phyloP scores from a whole-genome alignment of 2,797 vertebrate species.

The Spondyliosoma cantharus region DNA sequence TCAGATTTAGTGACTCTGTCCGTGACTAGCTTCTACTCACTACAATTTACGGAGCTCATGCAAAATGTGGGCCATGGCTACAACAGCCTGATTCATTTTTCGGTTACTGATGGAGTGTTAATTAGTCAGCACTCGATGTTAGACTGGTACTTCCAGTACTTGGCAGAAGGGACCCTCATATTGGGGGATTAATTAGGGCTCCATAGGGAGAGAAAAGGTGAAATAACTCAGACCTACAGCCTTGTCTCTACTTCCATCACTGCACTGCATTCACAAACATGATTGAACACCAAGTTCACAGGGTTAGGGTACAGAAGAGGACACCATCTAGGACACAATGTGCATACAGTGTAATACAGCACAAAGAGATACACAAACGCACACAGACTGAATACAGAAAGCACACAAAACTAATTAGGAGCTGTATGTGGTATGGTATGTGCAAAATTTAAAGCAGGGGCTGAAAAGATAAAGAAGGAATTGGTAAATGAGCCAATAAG shows the following conservation, averaged over 20 bases:
- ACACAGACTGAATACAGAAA: constrained; percentile 24
- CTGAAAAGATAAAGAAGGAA: constrained; percentile 16
- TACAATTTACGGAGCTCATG: constrained; percentile 9
- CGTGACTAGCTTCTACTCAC: constrained; percentile 19
- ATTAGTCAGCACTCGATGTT: constrained; percentile 47
- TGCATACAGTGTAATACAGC: constrained; percentile 28
- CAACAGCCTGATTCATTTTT: constrained; percentile 41
- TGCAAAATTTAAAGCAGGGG: constrained; percentile 26
- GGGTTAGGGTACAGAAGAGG: constrained; percentile 32
- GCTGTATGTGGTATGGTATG: constrained; percentile 41
- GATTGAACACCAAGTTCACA: constrained; percentile 41
- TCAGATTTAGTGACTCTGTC: constrained; percentile 18
- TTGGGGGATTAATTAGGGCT: constrained; percentile 19
- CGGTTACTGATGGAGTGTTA: constrained; percentile 37
- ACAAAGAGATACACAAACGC: constrained; percentile 51
- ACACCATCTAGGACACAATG: constrained; percentile 48
- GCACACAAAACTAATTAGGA: constrained; percentile 38
- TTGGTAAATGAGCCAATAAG: constrained; percentile 10
- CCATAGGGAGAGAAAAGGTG: constrained; percentile 5
- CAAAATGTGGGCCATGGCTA: constrained; percentile 39
- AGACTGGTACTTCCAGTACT: constrained; percentile 30
- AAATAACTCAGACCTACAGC: constrained; percentile 19
- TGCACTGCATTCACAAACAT: constrained; percentile 44
- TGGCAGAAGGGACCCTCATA: constrained; percentile 3
- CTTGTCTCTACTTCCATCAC: constrained; percentile 36